These are phyloP conservation scores for Alcedo quadribrachys DNA, from an alignment of 2,797 vertebrate species.

Conservation along the genomic window DNA sequence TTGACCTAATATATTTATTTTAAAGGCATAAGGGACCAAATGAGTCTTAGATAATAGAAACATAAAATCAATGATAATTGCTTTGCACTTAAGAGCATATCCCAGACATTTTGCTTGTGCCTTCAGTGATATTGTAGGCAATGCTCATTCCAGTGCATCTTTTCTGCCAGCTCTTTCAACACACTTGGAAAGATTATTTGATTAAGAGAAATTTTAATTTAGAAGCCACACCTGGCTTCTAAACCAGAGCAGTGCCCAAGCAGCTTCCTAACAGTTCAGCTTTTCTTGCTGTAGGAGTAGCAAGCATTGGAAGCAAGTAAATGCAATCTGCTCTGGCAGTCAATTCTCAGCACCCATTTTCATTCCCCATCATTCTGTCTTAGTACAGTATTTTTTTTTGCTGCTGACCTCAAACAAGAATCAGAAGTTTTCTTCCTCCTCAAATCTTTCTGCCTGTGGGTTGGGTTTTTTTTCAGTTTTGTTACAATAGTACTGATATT, in stretches of 20 bases:
- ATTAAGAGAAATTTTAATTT: neutral
- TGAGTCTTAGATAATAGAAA: conserved; percentile 30
- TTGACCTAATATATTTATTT: conserved; percentile 14
- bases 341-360: neutral
- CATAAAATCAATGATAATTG: conserved; percentile 24
- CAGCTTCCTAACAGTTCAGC: neutral
- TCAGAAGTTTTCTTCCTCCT: neutral
- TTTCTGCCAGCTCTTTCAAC: neutral
- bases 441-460: neutral
- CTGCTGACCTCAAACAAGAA: neutral
- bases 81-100: neutral
- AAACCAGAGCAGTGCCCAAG: neutral
- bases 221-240: neutral
- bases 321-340: neutral
- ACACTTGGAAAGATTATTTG: neutral
- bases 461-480: neutral
- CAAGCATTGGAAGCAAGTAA: neutral
- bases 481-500: neutral
- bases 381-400: fast-evolving
- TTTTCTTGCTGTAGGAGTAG: neutral
- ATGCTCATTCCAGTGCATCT: neutral
- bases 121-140: neutral
- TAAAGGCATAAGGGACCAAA: conserved; percentile 25
- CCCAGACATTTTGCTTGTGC: neutral
- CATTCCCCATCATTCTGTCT: neutral